Evolutionary conservation across 2,797 vertebrate species (phyloP).

Genomic region (Diglossa cyanea): DNA sequence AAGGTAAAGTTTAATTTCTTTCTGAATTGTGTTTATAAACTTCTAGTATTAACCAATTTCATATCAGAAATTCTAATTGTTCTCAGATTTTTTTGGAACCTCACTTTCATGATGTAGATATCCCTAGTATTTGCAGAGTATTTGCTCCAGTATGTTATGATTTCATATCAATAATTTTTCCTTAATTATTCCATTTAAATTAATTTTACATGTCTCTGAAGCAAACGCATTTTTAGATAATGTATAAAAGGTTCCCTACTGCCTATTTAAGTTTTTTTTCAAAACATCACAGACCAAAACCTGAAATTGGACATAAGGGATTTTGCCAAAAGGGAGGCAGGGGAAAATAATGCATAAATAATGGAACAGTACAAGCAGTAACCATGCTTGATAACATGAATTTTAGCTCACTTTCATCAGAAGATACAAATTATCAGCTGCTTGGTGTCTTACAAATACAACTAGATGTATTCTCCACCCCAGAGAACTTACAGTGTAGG

Average conservation of each 20-base stretch:
- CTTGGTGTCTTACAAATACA: neutral
- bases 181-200: slow-evolving; percentile 1
- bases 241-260: neutral
- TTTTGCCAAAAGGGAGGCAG: neutral
- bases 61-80: neutral
- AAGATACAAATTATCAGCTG: neutral
- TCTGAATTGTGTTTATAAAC: neutral
- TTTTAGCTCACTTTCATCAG: neutral
- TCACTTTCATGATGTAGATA: neutral
- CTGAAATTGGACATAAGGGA: neutral
- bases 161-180: slow-evolving; percentile 4
- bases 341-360: neutral
- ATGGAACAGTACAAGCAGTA: neutral
- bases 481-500: neutral
- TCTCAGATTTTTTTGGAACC: neutral
- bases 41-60: neutral
- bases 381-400: neutral
- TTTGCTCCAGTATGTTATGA: neutral
- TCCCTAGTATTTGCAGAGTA: neutral
- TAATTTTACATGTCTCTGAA: neutral
- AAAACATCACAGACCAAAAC: neutral
- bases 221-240: neutral
- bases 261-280: slow-evolving; percentile 3
- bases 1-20: neutral
- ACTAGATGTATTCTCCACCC: neutral